Base-by-base conservation (phyloP, 2,888 invertebrate genomes). In the Drosophila ustulata region DNA sequence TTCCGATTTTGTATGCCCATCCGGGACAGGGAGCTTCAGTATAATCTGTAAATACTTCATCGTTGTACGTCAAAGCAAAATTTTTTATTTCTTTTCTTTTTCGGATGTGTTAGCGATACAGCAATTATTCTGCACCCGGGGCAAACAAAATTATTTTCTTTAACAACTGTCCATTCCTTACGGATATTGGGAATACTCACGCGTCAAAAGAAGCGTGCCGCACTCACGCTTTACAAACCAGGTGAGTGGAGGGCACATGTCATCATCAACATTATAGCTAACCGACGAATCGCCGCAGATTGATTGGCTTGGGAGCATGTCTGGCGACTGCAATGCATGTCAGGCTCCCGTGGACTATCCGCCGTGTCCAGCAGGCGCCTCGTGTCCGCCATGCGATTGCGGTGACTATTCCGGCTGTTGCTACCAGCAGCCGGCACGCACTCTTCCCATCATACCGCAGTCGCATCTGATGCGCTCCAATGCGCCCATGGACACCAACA, bases 401-500 rank as follows among this genome's bases (percentile, higher is more conserved):
- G 90, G 87, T 3, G 90, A 91, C 47, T 91, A 81, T 51, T 58
- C 82, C 3, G 80, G 87, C 7, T 91, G 91, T 23, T 92, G 92
- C 62, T 92, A 92, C 62, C 89, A 91, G 65, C 92, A 92, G 77
- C 92, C 92, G 1, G 56, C 90, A 2, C 85, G 91, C 5, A 80
- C 85, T 0, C 52, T 79, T 18, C 92, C 91, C 49, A 92, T 89
- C 49, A 77, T 80, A 8, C 92, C 92, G 0, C 65, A 80, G 23
- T 71, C 78, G 2, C 77, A 80, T 49, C 95, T 95, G 85, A 90
- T 93, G 87, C 93, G 93, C 51, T 95, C 95, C 0, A 92, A 93
- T 0, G 93, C 94, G 0, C 94, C 93, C 0, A 93, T 95, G 82
- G 95, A 95, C 66, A 91, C 90, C 0, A 93, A 94, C 72, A 95